phyloP scores from a whole-genome alignment of 2,888 invertebrate genomes.

The Himalopsyche japonica region DNA sequence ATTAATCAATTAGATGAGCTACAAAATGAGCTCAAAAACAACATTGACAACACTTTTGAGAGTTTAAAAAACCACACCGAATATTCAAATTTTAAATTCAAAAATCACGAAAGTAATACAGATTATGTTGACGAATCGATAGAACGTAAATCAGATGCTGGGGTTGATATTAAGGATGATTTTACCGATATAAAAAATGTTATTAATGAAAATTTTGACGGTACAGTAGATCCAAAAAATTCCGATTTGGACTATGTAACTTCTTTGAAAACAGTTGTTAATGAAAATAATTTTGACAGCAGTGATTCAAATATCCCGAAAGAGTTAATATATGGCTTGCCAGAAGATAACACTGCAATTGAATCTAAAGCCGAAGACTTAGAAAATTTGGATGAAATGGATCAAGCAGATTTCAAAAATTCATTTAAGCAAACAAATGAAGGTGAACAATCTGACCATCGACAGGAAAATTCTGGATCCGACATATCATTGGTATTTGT shows the following conservation, averaged over 20 bases:
- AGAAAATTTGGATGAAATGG: background rate
- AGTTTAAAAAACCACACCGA: background rate
- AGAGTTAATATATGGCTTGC: background rate
- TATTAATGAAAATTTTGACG: background rate
- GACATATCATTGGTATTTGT: conserved; percentile 8
- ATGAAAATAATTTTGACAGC: background rate
- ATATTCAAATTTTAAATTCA: background rate
- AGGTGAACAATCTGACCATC: background rate
- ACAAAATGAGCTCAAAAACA: background rate
- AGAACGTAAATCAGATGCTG: background rate
- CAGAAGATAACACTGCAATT: background rate
- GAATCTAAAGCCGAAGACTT: background rate
- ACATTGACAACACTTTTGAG: background rate
- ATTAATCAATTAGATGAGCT: background rate
- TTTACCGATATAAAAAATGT: background rate
- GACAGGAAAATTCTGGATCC: background rate
- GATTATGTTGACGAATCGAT: background rate
- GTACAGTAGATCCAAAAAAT: background rate
- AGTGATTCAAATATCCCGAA: background rate
- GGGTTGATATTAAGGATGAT: background rate
- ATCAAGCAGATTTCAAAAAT: background rate
- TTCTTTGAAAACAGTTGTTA: background rate
- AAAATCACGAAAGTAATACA: too few species aligned
- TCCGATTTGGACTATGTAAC: background rate
- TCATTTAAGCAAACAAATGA: background rate